Conservation (phyloP, 2,113 vertebrate species). For the Oreochromis aureus region DNA sequence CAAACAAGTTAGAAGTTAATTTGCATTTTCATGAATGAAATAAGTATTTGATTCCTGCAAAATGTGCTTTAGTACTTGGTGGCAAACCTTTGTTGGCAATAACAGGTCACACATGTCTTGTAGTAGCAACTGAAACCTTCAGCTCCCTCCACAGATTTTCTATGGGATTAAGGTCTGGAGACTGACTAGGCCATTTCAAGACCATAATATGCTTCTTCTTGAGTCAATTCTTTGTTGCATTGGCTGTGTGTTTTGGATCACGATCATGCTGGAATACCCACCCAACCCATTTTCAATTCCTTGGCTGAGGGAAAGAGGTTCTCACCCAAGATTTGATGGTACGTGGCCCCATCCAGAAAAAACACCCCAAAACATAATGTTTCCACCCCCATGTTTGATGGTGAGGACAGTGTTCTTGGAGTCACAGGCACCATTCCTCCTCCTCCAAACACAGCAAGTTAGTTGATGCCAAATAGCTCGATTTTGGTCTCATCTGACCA, state of each 20-base stretch:
- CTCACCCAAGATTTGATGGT: background rate
- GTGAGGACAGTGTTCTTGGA: background rate
- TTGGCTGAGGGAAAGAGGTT: background rate
- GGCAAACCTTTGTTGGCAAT: background rate
- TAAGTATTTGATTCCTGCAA: background rate
- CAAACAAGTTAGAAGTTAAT: background rate
- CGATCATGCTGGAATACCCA: background rate
- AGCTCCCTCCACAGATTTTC: background rate
- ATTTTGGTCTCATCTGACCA: background rate
- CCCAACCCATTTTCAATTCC: background rate
- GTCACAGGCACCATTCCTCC: background rate
- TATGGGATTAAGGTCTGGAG: background rate
- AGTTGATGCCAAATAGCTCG: background rate
- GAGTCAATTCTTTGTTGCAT: background rate
- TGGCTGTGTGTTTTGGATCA: background rate
- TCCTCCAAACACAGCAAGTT: background rate
- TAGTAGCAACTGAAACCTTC: background rate
- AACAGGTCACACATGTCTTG: background rate
- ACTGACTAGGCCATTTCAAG: background rate
- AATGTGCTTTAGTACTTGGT: background rate
- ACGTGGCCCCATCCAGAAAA: background rate
- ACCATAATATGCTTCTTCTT: background rate
- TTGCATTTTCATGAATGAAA: background rate
- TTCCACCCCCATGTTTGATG: background rate
- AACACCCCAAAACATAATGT: background rate